Evolutionary conservation across 35 echinoderm and acorn worm genomes (phyloP).

Genomic region (Strongylocentrotus purpuratus): DNA sequence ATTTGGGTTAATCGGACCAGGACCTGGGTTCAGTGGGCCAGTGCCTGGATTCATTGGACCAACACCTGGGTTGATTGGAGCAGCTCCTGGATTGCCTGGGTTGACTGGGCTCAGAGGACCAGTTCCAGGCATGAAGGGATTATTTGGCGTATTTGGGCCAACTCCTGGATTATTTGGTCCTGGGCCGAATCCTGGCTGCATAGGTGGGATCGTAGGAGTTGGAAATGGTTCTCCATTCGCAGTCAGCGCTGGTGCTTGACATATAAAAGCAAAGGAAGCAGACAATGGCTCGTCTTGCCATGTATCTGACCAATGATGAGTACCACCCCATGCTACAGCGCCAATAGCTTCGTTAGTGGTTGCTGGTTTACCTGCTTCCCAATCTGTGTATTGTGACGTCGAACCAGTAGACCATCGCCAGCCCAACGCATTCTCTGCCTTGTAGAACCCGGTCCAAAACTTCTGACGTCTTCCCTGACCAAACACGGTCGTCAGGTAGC

Average conservation of each 20-base stretch:
- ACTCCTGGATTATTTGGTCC: background rate
- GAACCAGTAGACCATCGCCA: constrained; percentile 35
- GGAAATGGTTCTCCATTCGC: background rate
- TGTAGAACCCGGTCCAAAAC: constrained; percentile 47
- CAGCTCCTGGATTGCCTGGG: background rate
- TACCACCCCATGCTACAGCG: constrained; percentile 36
- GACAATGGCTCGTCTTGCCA: constrained; percentile 39
- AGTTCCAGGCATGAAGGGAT: background rate
- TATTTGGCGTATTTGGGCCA: background rate
- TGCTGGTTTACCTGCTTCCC: constrained; percentile 30
- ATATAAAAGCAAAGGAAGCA: constrained; percentile 32
- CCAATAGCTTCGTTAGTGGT: constrained; percentile 30
- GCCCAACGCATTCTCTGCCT: constrained; percentile 14
- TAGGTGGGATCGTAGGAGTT: background rate
- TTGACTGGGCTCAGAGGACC: background rate
- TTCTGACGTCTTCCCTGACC: constrained; percentile 30
- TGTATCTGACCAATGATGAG: constrained; percentile 11
- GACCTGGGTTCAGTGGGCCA: background rate
- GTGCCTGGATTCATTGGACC: constrained; percentile 2
- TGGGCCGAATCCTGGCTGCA: background rate
- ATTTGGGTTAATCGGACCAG: background rate
- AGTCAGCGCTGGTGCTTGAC: constrained; percentile 1
- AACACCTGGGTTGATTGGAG: background rate
- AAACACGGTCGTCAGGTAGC: constrained; percentile 41
- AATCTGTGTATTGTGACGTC: constrained; percentile 24